Evolutionary conservation across 2,888 invertebrate genomes (phyloP), one percentile per base, ranked within the genome.

Genomic region (Itoplectis maculator): DNA sequence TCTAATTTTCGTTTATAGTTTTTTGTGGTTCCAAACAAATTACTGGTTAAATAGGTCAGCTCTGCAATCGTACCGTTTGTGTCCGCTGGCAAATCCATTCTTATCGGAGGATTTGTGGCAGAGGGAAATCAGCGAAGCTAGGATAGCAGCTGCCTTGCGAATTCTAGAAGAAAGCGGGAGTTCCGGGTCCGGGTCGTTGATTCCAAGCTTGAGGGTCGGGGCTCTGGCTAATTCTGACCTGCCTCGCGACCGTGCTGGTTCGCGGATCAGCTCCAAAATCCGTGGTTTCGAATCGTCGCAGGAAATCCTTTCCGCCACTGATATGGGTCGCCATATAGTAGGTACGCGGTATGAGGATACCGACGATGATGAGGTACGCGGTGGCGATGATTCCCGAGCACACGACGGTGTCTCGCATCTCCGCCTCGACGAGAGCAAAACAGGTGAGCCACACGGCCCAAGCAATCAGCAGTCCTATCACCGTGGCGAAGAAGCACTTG

Each of bases 281-380:
- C 0, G 87, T 83, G 0, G 87, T 81, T 56, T 90, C 88, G 73
- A 90, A 90, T 75, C 89, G 88, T 2, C 85, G 88, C 1, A 82
- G 81, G 7, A 88, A 75, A 20, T 88, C 81, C 85, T 95, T 94
- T 56, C 95, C 95, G 20, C 95, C 93, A 23, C 95, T 94, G 29
- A 95, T 94, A 35, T 95, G 94, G 1, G 95, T 94, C 4, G 95
- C 94, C 94, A 96, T 96, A 78, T 95, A 93, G 87, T 96, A 96
- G 0, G 95, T 95, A 69, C 96, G 93, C 0, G 96, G 96, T 88
- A 96, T 95, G 84, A 96, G 94, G n/a, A 96, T 93, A 0, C 95
- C 94, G 7, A 95, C 93, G 35, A 96, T 91, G 51, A 96, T 93
- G 0, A 94, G 93, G 88, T 95, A 95, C 0, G 95, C 95, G 0